phyloP scores from a whole-genome alignment of 2,888 invertebrate genomes.

The Sphecodes monilicornis region DNA sequence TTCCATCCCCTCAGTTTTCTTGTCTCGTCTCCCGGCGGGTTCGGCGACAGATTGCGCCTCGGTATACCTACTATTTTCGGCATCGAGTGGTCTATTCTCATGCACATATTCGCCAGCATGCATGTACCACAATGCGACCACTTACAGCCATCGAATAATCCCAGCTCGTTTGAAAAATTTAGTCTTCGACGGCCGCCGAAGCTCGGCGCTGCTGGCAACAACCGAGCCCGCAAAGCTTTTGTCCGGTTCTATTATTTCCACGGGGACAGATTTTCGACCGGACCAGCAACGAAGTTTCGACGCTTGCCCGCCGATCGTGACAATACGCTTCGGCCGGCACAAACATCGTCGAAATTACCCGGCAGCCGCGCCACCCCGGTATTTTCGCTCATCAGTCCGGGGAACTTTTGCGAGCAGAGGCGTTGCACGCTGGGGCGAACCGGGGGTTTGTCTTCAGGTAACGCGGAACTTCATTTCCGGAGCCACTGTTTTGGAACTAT shows the following conservation, averaged over 20 bases:
- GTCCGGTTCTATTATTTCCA: constrained; percentile 22
- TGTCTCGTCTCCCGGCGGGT: constrained; percentile 58
- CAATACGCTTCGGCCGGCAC: constrained; percentile 11
- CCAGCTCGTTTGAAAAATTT: constrained; percentile 46
- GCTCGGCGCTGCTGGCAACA: background rate
- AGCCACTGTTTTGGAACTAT: constrained; percentile 19
- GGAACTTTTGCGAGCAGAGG: background rate
- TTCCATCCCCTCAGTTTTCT: background rate
- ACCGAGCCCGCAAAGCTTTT: constrained; percentile 11
- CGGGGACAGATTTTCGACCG: background rate
- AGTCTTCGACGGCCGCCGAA: background rate
- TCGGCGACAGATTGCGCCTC: constrained; percentile 67
- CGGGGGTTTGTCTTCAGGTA: background rate
- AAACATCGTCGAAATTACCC: constrained; percentile 3
- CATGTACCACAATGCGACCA: constrained; percentile 71
- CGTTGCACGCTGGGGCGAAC: background rate
- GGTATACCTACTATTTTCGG: constrained; percentile 68
- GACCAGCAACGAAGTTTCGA: background rate
- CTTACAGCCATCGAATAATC: constrained; percentile 70
- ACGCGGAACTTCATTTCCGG: constrained; percentile 40
- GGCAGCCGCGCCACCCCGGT: background rate
- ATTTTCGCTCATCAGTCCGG: constrained; percentile 3
- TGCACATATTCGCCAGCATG: constrained; percentile 75
- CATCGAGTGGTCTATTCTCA: constrained; percentile 76
- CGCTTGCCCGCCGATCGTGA: background rate